Evolutionary conservation across 2,797 vertebrate species (phyloP).

Genomic region (Pipistrellus kuhlii): DNA sequence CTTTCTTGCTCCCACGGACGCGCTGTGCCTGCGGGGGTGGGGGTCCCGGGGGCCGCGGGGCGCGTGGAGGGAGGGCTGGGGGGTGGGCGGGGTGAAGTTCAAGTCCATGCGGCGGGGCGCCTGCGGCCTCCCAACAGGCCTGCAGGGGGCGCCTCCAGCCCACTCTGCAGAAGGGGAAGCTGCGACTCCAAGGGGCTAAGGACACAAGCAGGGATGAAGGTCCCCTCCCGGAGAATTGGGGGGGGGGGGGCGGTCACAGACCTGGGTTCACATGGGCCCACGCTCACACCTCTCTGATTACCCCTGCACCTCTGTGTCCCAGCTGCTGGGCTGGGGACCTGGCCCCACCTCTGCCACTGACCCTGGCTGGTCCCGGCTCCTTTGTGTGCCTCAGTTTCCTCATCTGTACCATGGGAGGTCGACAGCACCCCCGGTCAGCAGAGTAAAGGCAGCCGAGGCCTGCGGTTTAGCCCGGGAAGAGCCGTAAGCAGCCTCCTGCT

Average conservation of each 20-base stretch:
- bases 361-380: not conserved
- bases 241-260: not conserved
- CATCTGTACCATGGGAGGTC: not conserved
- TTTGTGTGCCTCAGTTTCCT: not conserved
- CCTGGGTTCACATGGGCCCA: not conserved
- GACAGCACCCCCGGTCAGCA: not conserved
- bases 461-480: not conserved
- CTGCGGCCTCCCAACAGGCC: not conserved
- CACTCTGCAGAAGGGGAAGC: conserved; percentile 10
- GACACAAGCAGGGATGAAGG: not conserved
- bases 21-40: not conserved
- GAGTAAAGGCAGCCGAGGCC: not conserved
- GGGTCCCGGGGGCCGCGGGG: not conserved
- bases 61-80: not conserved
- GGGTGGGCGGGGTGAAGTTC: no score
- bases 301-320: not conserved
- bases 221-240: no score
- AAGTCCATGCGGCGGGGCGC: not conserved
- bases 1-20: conserved; percentile 52
- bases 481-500: not conserved
- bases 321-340: not conserved
- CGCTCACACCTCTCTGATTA: not conserved
- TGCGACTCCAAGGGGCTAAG: not conserved
- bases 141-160: conserved; percentile 52
- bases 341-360: not conserved